These are phyloP conservation scores for Calliopsis andreniformis DNA, from an alignment of 1,140 invertebrate species.

Conservation along the genomic window DNA sequence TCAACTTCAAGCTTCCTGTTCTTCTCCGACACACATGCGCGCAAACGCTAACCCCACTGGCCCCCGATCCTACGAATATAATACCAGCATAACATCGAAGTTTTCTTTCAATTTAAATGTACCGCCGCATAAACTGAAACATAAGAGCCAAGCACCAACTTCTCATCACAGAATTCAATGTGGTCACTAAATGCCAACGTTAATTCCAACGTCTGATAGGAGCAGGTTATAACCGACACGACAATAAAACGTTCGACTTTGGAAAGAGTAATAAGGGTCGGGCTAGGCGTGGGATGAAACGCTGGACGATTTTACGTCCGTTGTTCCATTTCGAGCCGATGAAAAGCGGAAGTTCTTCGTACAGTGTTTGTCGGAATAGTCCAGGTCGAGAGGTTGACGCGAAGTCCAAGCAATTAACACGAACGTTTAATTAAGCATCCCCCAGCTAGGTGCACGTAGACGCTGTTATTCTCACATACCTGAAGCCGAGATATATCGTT, in stretches of 20 bases:
- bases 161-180: no score
- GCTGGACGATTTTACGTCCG: slow-evolving; percentile 46
- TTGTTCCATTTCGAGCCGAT: slow-evolving; percentile 57
- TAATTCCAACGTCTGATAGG: not conserved
- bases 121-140: no score
- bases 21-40: no score
- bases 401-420: slow-evolving; percentile 77
- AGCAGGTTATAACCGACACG: not conserved
- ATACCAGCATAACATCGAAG: no score
- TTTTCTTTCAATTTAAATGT: no score
- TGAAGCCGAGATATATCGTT: slow-evolving; percentile 74
- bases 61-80: no score
- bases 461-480: slow-evolving; percentile 77
- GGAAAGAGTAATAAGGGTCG: slow-evolving; percentile 23
- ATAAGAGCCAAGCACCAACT: no score
- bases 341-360: slow-evolving; percentile 65
- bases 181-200: not conserved
- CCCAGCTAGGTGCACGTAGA: slow-evolving; percentile 64
- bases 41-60: no score
- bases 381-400: slow-evolving; percentile 68
- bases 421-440: slow-evolving; percentile 78
- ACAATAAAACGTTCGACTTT: slow-evolving; percentile 16
- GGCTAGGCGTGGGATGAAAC: slow-evolving; percentile 17
- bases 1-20: no score
- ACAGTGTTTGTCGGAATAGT: slow-evolving; percentile 52